phyloP scores from a whole-genome alignment of 2,113 vertebrate species.

The Telmatochromis brichardi region DNA sequence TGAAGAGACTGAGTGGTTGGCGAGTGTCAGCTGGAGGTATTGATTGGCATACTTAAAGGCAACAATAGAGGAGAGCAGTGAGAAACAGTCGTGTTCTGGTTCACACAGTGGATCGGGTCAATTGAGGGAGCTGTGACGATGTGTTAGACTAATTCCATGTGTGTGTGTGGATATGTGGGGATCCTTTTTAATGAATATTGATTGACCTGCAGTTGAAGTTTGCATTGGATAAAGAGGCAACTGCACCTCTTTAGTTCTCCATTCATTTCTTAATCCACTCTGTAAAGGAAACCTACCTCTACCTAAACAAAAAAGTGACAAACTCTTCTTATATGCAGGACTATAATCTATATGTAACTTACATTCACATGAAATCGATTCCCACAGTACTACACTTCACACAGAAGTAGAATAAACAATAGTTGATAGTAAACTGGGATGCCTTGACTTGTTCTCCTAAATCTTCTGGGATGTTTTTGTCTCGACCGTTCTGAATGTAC shows the following conservation, averaged over 20 bases:
- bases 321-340: not conserved
- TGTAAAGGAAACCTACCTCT: not conserved
- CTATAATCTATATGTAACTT: not conserved
- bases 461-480: not conserved
- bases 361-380: not conserved
- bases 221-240: not conserved
- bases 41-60: constrained; percentile 17
- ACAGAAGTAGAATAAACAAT: not conserved
- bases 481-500: fast-evolving
- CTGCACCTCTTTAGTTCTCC: not conserved
- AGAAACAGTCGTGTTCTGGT: constrained; percentile 52
- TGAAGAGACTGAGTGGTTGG: constrained; percentile 44
- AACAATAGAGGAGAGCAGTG: constrained; percentile 39
- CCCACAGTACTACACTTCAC: not conserved
- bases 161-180: not conserved
- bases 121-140: constrained; percentile 2
- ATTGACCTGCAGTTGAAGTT: not conserved
- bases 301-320: not conserved
- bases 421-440: fast-evolving
- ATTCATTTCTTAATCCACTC: not conserved
- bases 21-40: constrained; percentile 35
- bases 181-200: not conserved
- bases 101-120: constrained; percentile 52
- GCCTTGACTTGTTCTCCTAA: not conserved
- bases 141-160: not conserved